Base-by-base conservation (phyloP, 1,140 invertebrate species). In the Gerris buenoi region DNA sequence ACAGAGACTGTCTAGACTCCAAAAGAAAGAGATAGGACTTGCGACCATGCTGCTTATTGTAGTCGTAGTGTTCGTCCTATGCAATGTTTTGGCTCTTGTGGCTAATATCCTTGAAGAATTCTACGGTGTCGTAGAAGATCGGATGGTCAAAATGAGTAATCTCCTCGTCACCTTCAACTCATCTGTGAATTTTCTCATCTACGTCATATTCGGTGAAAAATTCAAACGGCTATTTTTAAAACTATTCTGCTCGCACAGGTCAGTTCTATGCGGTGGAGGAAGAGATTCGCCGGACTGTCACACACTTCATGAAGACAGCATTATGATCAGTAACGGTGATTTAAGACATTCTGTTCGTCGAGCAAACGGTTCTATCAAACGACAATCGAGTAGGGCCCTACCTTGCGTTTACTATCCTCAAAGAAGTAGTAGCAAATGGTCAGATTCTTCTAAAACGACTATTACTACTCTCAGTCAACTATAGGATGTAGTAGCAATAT, bases 101-200 rank as follows among this genome's bases (percentile, higher is more conserved):
- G 87, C 90, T 70, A 97, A 97, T 78, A 85, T 95, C 25, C 82
- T 89, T 67, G 93, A 95, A 75, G 85, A 85, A 23, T 89, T 88
- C 74, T 83, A 82, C 73, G 82, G 84, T 46, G 86, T 79, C 68
- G 81, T 82, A 69, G 75, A 86, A 72, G 80, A 92, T 74, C 84
- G 90, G 60, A 78, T 97, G 61, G 88, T 97, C 5, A 92, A 89
- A 72, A 81, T 83, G 5, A 88, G 89, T 70, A 97, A 98, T 77
- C 83, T 97, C n/a, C 81, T 97, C 27, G 93, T 97, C 14, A 96
- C 91, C 27, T 88, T 97, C 71, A 98, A 98, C 79, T 96, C 93
- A 72, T 95, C 94, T 71, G 90, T 97, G 33, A 98, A 98, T 77
- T 97, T 97, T 76, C 86, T 97, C 64, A 94, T 98, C 68, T 98